Conservation (phyloP, 2,113 vertebrate species). For the Clinocottus analis region DNA sequence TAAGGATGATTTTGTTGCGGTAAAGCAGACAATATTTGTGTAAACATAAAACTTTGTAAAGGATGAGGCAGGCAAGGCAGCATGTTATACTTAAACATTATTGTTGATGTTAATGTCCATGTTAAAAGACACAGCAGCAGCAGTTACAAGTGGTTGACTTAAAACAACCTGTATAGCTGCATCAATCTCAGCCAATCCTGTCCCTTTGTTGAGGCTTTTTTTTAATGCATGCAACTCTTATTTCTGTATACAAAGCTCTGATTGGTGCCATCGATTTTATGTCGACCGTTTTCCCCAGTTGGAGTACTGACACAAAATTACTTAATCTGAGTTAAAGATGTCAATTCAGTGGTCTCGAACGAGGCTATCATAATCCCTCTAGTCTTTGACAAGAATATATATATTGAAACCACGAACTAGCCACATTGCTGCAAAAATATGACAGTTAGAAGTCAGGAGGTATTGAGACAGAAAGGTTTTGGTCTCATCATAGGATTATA, state of each 20-base stretch:
- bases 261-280: neutral
- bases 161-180: neutral
- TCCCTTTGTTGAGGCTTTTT: neutral
- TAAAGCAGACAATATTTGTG: neutral
- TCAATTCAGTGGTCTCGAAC: neutral
- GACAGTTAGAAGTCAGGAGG: slow-evolving; percentile 4
- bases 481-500: slow-evolving; percentile 22
- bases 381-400: neutral
- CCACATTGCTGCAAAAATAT: neutral
- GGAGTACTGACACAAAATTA: neutral
- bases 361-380: neutral
- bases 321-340: neutral
- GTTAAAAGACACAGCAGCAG: too few relatives aligned
- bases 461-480: slow-evolving; percentile 18
- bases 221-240: neutral
- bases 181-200: neutral
- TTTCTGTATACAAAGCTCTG: neutral
- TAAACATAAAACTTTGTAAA: neutral
- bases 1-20: neutral
- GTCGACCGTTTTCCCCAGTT: neutral
- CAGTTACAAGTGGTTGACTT: neutral
- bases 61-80: neutral
- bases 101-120: too few relatives aligned
- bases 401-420: neutral
- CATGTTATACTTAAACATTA: too few relatives aligned